Evolutionary conservation across 2,888 invertebrate genomes (phyloP).

Genomic region (Dichetophora obliterata): DNA sequence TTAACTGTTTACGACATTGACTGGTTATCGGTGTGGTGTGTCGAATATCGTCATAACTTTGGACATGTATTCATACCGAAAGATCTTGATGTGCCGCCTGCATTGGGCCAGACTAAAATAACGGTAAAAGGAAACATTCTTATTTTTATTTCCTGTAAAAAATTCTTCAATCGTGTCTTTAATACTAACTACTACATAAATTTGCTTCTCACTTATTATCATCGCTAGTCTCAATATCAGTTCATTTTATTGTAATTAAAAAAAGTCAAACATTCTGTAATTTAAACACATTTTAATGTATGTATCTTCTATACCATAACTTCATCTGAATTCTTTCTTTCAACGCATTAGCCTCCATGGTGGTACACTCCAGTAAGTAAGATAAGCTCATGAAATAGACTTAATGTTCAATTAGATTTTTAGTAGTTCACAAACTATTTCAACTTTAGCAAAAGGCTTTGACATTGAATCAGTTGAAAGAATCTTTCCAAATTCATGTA

Average conservation of each 20-base stretch:
- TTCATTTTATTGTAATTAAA: constrained; percentile 47
- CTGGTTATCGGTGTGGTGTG: constrained; percentile 93
- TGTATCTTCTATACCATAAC: constrained; percentile 34
- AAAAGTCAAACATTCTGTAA: constrained; percentile 14
- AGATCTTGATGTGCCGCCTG: constrained; percentile 90
- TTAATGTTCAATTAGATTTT: constrained; percentile 13
- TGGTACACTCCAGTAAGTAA: constrained; percentile 94
- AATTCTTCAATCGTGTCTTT: background rate
- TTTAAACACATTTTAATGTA: constrained; percentile 2
- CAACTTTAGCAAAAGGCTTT: background rate
- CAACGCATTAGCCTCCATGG: constrained; percentile 82
- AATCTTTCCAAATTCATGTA: background rate
- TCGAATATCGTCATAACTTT: constrained; percentile 90
- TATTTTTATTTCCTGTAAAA: background rate
- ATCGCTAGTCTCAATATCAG: background rate
- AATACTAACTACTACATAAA: background rate
- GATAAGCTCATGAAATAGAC: constrained; percentile 27
- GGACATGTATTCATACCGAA: constrained; percentile 90
- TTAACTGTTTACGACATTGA: constrained; percentile 91
- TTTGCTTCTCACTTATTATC: background rate
- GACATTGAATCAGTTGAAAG: background rate
- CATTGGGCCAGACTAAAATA: constrained; percentile 89
- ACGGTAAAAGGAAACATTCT: constrained; percentile 75
- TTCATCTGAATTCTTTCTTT: constrained; percentile 53
- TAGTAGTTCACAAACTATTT: constrained; percentile 18